These are phyloP conservation scores for Magallana gigas DNA, from an alignment of 1,140 invertebrate genomes.

Conservation along the genomic window DNA sequence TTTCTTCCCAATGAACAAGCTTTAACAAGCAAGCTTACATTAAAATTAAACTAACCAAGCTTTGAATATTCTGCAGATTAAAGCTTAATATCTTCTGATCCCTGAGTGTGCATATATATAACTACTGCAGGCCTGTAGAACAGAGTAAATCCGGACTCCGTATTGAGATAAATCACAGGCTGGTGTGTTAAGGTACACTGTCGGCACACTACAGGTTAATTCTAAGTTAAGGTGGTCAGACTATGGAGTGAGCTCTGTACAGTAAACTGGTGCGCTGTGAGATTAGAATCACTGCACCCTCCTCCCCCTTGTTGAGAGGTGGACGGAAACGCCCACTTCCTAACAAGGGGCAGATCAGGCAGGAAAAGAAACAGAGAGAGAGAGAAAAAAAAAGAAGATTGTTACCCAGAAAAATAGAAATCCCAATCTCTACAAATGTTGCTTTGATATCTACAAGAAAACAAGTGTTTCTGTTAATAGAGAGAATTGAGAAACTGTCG, in stretches of 20 bases:
- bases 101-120: not conserved
- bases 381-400: not conserved
- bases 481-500: no score
- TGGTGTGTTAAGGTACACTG: no score
- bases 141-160: no score
- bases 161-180: no score
- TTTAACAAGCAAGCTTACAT: not conserved
- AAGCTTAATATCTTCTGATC: not conserved
- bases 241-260: not conserved
- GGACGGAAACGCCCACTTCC: no score
- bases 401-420: constrained; percentile 29
- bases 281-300: constrained; percentile 10
- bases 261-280: not conserved
- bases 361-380: not conserved
- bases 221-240: constrained; percentile 14
- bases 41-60: not conserved
- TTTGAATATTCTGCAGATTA: no score
- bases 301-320: not conserved
- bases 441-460: constrained; percentile 34
- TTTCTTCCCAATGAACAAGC: not conserved
- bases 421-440: constrained; percentile 23
- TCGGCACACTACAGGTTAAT: not conserved
- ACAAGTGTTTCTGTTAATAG: constrained; percentile 18
- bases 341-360: not conserved
- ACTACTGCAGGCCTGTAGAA: no score